These are phyloP conservation scores for pig (Sus scrofa) DNA, from an alignment of 2,113 vertebrate genomes.

Conservation along the genomic window T2T-Sscrofa CM000812.6:25546001-25546500, in stretches of 20 bases:
- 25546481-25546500: neutral
- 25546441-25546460: neutral
- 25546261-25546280: neutral
- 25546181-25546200: slow-evolving; percentile 10
- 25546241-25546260: neutral
- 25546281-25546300: neutral
- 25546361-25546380: neutral
- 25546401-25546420: neutral
- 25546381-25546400: neutral
- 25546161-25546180: neutral
- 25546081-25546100: neutral
- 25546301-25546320: neutral
- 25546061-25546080: neutral
- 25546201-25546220: neutral
- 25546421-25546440: slow-evolving; percentile 32
- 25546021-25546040: neutral
- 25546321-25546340: neutral
- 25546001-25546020: neutral
- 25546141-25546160: neutral
- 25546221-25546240: slow-evolving; percentile 6
- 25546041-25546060: neutral
- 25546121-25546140: slow-evolving; percentile 18
- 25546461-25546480: slow-evolving; percentile 18
- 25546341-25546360: neutral
- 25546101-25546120: slow-evolving; percentile 23